Base-by-base conservation (phyloP, 1,140 invertebrate species). In the Drosophila pectinifera region DNA sequence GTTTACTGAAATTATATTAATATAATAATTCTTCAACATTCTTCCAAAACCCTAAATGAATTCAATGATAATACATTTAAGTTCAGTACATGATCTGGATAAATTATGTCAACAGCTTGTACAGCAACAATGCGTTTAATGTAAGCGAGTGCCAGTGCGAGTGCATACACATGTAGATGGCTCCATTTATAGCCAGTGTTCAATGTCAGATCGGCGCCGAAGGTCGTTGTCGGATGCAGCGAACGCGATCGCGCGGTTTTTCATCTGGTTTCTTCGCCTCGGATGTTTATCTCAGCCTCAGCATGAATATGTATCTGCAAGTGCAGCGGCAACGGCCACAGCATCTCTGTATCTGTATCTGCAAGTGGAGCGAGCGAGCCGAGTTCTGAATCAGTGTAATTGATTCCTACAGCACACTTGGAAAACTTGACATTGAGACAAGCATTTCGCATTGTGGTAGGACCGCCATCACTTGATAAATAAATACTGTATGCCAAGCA, bases 131-230 rank as follows among this genome's bases (percentile, higher is more conserved):
- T 53, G 49, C 49, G 18, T 53, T 36, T 20, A 36, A 53, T 53
- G 49, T 53, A 36, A 53, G 49, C 49, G 13, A 53, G 28, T 49
- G 46, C 24, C 1, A 49, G 48, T 34, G 28, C 14, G 48, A 49
- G 46, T 49, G 46, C 11, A 58, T 67, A 61, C 42, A 31, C 58
- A 39, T 42, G 49, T 69, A 63, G 31, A 43, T 48, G 58, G 36
- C 34, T 63, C 72, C 70, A 75, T 75, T 51, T 58, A 68, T 59
- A 55, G 51, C 49, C 54, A 84, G 64, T 75, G 72, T 86, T 86
- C 81, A 85, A 85, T 85, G 81, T 86, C 81, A 86, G 81, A 75
- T 84, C 80, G 68, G 36, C 56, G 48, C 42, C 77, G 80, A 82
- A 82, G 80, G 80, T 82, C 80, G 63, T 67, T 74, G 69, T 54